Evolutionary conservation across 2,888 invertebrate genomes (phyloP).

Genomic region (Sarcophaga caerulescens): DNA sequence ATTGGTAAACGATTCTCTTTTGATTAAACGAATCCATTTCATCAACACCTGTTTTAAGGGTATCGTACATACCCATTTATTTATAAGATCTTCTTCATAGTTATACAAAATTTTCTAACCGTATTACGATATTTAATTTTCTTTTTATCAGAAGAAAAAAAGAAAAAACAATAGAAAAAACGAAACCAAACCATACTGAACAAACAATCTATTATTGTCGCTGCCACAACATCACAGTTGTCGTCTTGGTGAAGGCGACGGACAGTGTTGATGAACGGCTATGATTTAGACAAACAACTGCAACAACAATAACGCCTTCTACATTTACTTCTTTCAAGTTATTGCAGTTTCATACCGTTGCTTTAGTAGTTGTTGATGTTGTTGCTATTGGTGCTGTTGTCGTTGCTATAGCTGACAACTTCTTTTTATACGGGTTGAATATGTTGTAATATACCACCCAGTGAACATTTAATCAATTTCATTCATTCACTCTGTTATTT

Average conservation of each 20-base stretch:
- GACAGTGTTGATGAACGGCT: neutral
- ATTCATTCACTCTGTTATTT: too few relatives aligned
- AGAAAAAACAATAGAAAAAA: neutral
- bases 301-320: slow-evolving; percentile 15
- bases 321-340: slow-evolving; percentile 1
- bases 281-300: neutral
- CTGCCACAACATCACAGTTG: neutral
- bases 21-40: too few relatives aligned
- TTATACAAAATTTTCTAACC: too few relatives aligned
- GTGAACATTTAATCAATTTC: neutral
- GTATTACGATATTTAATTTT: too few relatives aligned
- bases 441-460: neutral
- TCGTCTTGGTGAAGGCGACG: neutral
- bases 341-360: neutral
- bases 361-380: neutral
- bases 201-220: slow-evolving; percentile 1
- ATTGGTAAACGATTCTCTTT: too few relatives aligned
- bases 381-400: slow-evolving; percentile 9
- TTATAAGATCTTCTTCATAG: too few relatives aligned
- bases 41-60: too few relatives aligned
- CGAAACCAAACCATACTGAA: neutral
- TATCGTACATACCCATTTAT: too few relatives aligned
- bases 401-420: slow-evolving; percentile 23
- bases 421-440: slow-evolving; percentile 1
- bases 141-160: too few relatives aligned